Conservation (phyloP, 2,113 vertebrate genomes). For the Accipiter cooperii region DNA sequence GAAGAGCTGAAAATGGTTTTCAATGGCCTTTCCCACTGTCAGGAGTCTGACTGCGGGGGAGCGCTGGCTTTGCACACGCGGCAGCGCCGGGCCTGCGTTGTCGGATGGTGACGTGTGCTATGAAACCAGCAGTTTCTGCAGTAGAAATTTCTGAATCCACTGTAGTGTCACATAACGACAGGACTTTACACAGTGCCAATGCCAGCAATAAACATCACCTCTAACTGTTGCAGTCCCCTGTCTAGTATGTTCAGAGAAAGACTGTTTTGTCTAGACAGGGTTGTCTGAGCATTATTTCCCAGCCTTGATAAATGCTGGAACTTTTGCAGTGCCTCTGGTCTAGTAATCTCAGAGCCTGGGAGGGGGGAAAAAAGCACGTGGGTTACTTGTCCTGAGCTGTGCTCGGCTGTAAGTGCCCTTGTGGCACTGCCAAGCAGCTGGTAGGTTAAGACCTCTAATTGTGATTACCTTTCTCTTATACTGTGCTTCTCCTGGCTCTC, state of each 20-base stretch:
- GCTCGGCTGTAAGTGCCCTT: not conserved
- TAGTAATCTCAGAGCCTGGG: not conserved
- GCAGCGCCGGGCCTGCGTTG: rapidly evolving
- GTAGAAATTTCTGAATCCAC: not conserved
- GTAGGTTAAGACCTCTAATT: not conserved
- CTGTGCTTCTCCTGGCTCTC: not conserved
- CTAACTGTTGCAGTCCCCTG: rapidly evolving
- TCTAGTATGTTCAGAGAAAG: not conserved
- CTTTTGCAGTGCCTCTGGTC: not conserved
- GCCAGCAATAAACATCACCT: not conserved
- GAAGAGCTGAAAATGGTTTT: not conserved
- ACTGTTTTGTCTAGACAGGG: not conserved
- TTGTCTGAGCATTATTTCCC: not conserved
- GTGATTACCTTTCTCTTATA: not conserved
- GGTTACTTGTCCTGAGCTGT: not conserved
- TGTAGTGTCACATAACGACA: rapidly evolving
- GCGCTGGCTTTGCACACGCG: rapidly evolving
- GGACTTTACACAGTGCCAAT: not conserved
- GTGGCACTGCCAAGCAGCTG: not conserved
- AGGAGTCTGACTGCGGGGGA: rapidly evolving
- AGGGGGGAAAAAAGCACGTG: rapidly evolving
- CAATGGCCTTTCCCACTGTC: rapidly evolving
- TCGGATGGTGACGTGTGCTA: rapidly evolving
- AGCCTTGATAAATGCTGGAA: not conserved
- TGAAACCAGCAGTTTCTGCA: not conserved